Evolutionary conservation across 1,140 invertebrate species (phyloP).

Genomic region (Platyura marginata): DNA sequence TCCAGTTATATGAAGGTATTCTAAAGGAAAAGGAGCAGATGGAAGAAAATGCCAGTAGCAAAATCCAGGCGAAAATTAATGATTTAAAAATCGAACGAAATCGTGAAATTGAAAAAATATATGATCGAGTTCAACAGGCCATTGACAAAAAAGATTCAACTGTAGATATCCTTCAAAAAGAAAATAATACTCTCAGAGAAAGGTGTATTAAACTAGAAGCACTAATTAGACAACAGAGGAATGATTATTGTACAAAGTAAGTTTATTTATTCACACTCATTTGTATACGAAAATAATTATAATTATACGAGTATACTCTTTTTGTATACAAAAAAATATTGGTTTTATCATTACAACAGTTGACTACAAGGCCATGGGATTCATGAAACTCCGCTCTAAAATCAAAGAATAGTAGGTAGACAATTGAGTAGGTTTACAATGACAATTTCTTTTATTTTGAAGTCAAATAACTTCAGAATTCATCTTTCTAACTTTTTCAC

Average conservation of each 20-base stretch:
- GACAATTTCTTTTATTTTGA: too few species aligned
- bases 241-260: slow-evolving; percentile 37
- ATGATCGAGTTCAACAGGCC: slow-evolving; percentile 48
- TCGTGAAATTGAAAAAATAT: slow-evolving; percentile 27
- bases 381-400: too few species aligned
- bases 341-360: too few species aligned
- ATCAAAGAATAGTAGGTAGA: too few species aligned
- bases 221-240: slow-evolving; percentile 52
- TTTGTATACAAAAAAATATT: too few species aligned
- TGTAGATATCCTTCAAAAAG: slow-evolving; percentile 44
- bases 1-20: slow-evolving; percentile 27
- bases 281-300: too few species aligned
- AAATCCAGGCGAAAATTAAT: slow-evolving; percentile 29
- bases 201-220: slow-evolving; percentile 55
- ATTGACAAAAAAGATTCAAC: slow-evolving; percentile 57
- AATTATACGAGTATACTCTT: too few species aligned
- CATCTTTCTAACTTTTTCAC: too few species aligned
- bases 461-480: too few species aligned
- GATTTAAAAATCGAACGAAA: slow-evolving; percentile 23
- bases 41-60: slow-evolving; percentile 28
- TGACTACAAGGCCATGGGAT: too few species aligned
- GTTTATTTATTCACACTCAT: too few species aligned
- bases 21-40: slow-evolving; percentile 28
- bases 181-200: slow-evolving; percentile 42
- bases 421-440: too few species aligned